These are phyloP conservation scores for Leptopilina boulardi DNA, from an alignment of 1,140 invertebrate genomes.

Conservation along the genomic window DNA sequence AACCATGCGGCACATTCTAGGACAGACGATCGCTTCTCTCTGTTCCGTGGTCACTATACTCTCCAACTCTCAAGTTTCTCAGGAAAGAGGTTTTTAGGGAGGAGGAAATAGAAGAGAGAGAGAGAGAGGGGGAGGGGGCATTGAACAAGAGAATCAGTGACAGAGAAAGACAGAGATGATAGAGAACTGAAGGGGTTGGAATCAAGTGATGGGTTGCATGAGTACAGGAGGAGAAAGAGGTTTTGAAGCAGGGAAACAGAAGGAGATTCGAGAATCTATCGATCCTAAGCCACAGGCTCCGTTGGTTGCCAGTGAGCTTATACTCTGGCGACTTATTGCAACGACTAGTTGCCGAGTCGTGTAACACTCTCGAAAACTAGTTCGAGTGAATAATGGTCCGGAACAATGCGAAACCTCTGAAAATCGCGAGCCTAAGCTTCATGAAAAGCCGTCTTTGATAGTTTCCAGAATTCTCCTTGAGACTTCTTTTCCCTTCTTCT, in stretches of 20 bases:
- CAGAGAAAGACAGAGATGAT: not conserved
- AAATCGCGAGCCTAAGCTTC: conserved; percentile 40
- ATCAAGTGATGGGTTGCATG: conserved; percentile 12
- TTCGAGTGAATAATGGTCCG: conserved; percentile 60
- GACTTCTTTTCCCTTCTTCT: conserved; percentile 16
- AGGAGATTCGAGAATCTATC: conserved; percentile 29
- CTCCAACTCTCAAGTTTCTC: conserved; percentile 13
- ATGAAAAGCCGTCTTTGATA: conserved; percentile 55
- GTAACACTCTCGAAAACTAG: conserved; percentile 57
- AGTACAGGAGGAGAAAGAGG: not conserved
- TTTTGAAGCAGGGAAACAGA: conserved; percentile 16
- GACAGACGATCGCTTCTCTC: conserved; percentile 15
- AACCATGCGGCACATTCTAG: conserved; percentile 20
- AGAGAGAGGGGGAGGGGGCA: too few relatives aligned
- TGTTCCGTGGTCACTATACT: conserved; percentile 13
- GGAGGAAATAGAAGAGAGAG: not conserved
- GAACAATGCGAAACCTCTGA: conserved; percentile 56
- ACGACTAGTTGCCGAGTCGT: conserved; percentile 9
- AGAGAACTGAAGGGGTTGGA: not conserved
- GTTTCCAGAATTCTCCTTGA: conserved; percentile 38
- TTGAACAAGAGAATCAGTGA: too few relatives aligned
- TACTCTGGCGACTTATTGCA: conserved; percentile 28
- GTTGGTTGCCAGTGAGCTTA: conserved; percentile 29
- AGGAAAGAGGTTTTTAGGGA: not conserved
- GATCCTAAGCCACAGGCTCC: conserved; percentile 5